Evolutionary conservation across 2,113 vertebrate genomes (phyloP), one percentile per base, ranked within the genome.

Genomic region (Miniopterus natalensis): DNA sequence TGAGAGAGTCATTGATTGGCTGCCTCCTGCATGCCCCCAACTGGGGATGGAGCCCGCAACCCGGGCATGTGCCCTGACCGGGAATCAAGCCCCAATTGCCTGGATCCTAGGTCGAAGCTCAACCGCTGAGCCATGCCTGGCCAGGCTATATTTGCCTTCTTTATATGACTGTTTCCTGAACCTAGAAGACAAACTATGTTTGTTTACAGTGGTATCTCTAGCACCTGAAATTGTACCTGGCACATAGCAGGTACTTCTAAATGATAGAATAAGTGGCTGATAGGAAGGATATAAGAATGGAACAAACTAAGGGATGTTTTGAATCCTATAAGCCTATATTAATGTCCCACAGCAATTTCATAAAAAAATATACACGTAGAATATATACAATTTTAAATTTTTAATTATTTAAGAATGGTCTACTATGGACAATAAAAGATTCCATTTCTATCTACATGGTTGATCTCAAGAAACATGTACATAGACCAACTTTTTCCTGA

Each of bases 401-500:
- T 61, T 89, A 47, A 66, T 59, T 89, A 49, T 79, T 94, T 66
- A 77, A 81, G 59, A 90, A 63, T 61, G 42, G 31, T 77, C 94
- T 89, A 66, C 13, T 78, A 36, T 11, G 25, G 47, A 65, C 47
- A 31, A 23, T 65, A 65, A 65, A 51, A 65, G 29, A 65, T 65
- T 65, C 27, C 29, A 65, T 65, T 65, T 14, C 57, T 80, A 66
- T 40, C 84, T 49, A 71, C 12, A 42, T 8, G 71, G 40, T 5
- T 78, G 36, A 86, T 61, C 86, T 88, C 57, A 94, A 65, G 42
- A 79, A 94, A 95, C n/a, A 81, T n/a, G 15, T 66, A 71, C 25
- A 94, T 88, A 92, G 63, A 93, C 0, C 3, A 95, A 51, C 5
- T 71, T 84, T 93, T 57, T 74, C 66, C 49, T 70, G 29, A 78